A percentile compares a stretch with the other conserved stretches of the same genome.
phyloP scores from a whole-genome alignment of 2,888 invertebrate genomes.

The Chydorus sphaericus region DNA sequence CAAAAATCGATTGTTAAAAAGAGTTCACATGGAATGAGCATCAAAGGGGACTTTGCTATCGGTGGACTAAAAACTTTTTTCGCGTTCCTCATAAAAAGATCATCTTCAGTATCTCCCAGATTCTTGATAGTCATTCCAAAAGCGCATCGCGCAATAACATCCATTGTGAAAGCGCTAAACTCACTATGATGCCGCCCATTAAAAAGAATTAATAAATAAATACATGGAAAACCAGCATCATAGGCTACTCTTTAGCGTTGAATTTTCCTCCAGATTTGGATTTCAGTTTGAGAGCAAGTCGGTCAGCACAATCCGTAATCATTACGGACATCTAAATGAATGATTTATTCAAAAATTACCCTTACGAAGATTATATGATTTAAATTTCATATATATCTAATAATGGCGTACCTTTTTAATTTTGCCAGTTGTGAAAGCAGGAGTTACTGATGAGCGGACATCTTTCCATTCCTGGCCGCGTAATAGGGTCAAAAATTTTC shows the following conservation, averaged over 20 bases:
- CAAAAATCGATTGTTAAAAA: not conserved
- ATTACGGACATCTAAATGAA: slow-evolving; percentile 6
- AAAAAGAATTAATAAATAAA: not conserved
- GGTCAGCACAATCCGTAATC: not conserved
- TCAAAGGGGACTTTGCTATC: not conserved
- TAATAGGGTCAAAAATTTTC: slow-evolving; percentile 10
- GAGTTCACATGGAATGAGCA: slow-evolving; percentile 7
- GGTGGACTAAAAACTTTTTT: not conserved
- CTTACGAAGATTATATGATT: not conserved
- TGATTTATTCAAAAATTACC: not conserved
- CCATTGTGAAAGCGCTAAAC: slow-evolving; percentile 1
- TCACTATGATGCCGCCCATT: not conserved
- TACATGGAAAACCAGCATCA: not conserved
- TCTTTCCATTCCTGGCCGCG: slow-evolving; percentile 13
- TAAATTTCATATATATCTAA: not conserved
- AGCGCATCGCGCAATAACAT: not conserved
- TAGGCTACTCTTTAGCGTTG: slow-evolving; percentile 6
- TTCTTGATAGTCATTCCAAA: slow-evolving; percentile 1
- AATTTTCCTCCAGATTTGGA: not conserved
- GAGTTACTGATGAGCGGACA: slow-evolving; percentile 9
- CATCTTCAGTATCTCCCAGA: not conserved
- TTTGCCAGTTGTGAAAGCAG: slow-evolving; percentile 12
- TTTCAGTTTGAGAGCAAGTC: not conserved
- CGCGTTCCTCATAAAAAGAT: slow-evolving; percentile 6
- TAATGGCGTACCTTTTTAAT: slow-evolving; percentile 7